These are phyloP conservation scores for Drosophila asahinai DNA, from an alignment of 1,140 invertebrate species.

Conservation along the genomic window DNA sequence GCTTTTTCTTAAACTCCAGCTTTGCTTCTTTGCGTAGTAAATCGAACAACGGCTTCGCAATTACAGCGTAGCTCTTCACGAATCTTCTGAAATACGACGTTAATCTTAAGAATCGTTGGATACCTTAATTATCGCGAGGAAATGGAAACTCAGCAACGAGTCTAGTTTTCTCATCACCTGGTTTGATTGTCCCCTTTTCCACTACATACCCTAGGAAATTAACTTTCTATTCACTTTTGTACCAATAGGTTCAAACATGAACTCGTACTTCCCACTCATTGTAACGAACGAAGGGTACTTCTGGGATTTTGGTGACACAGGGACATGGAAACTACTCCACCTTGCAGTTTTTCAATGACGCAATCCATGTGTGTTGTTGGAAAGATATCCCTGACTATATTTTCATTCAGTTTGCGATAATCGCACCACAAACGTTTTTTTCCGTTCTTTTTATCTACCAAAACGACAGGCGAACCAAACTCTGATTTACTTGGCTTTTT, in stretches of 20 bases:
- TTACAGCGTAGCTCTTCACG: neutral
- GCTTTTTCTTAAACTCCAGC: too few species aligned
- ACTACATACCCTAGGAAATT: neutral
- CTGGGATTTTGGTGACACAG: neutral
- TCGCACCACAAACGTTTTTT: neutral
- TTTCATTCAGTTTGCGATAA: neutral
- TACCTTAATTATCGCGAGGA: neutral
- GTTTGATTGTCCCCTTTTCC: neutral
- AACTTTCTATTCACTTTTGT: neutral
- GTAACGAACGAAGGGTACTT: neutral
- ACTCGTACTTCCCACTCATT: conserved; percentile 2
- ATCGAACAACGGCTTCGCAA: neutral
- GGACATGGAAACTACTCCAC: neutral
- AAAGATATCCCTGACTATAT: conserved; percentile 1
- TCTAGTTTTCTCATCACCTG: neutral
- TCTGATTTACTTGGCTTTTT: neutral
- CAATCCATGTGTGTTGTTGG: conserved; percentile 1
- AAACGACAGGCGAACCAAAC: neutral
- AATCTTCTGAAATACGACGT: neutral
- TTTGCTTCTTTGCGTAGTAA: neutral
- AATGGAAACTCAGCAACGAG: neutral
- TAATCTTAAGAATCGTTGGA: neutral
- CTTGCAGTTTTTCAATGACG: conserved; percentile 1
- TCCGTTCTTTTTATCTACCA: neutral
- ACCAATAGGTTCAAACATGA: conserved; percentile 5